Evolutionary conservation across 2,113 vertebrate genomes (phyloP).

Genomic region (Calidris pygmaea): DNA sequence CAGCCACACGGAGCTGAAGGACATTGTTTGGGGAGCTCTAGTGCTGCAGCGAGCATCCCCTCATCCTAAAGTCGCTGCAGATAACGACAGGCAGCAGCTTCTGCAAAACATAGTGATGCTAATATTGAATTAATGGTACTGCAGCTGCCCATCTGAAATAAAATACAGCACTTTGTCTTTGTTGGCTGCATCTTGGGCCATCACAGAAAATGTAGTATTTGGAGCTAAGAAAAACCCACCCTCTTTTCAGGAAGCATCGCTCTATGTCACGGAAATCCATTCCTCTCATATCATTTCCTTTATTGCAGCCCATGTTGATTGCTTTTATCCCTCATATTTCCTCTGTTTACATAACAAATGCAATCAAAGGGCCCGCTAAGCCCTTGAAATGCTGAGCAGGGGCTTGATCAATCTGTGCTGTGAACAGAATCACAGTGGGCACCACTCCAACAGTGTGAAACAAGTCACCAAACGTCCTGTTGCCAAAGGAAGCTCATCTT

Average conservation of each 20-base stretch:
- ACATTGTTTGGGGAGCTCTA: background rate
- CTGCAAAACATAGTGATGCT: rapidly evolving
- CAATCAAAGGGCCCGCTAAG: background rate
- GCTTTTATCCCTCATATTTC: constrained; percentile 3
- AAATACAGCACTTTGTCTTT: rapidly evolving
- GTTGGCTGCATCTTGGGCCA: background rate
- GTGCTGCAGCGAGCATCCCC: background rate
- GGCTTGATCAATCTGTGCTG: background rate
- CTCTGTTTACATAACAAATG: background rate
- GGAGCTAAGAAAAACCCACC: background rate
- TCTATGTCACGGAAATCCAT: background rate
- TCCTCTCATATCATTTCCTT: background rate
- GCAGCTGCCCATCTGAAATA: background rate
- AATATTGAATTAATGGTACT: background rate
- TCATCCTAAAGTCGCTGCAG: background rate
- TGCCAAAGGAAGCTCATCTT: rapidly evolving
- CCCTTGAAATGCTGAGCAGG: background rate
- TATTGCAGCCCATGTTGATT: background rate
- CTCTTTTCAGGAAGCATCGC: background rate
- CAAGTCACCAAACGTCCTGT: background rate
- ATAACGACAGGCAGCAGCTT: background rate
- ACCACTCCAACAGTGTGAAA: background rate
- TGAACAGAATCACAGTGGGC: background rate
- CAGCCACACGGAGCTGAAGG: constrained; percentile 55
- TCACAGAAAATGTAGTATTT: background rate